Conservation (phyloP, 2,797 vertebrate genomes). For the Brachyrhaphis roseni region DNA sequence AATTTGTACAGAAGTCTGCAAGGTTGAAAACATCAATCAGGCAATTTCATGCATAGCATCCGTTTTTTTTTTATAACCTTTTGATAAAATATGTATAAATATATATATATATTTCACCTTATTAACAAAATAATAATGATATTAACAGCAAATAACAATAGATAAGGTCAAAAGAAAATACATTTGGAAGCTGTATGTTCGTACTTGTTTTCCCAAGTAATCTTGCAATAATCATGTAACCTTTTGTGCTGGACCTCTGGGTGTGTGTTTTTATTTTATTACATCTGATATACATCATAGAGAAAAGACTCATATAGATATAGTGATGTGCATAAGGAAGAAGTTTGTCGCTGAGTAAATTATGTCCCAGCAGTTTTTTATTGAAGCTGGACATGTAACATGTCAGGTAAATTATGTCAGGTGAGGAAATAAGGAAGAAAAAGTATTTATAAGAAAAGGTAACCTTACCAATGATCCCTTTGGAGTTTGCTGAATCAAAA, state of each 20-base stretch:
- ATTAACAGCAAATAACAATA: background rate
- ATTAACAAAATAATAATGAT: background rate
- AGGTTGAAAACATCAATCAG: background rate
- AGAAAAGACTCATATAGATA: background rate
- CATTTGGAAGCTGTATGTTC: background rate
- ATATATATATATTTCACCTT: background rate
- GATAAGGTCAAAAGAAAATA: background rate
- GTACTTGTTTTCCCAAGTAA: background rate
- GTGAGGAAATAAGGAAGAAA: background rate
- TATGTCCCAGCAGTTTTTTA: background rate
- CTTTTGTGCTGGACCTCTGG: background rate
- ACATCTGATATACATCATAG: background rate
- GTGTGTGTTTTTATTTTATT: background rate
- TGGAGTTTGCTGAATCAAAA: background rate
- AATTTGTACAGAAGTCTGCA: constrained; percentile 67
- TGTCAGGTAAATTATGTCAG: background rate
- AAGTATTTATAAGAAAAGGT: background rate
- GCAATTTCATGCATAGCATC: background rate
- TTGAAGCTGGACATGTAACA: constrained; percentile 1
- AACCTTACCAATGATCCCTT: constrained; percentile 36
- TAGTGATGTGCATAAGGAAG: background rate
- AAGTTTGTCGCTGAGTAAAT: background rate
- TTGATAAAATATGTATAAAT: background rate
- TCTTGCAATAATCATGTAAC: background rate
- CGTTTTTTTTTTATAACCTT: background rate